Evolutionary conservation across 2,113 vertebrate species (phyloP), one percentile per base, ranked within the genome.

Genomic region (Centropus bengalensis): DNA sequence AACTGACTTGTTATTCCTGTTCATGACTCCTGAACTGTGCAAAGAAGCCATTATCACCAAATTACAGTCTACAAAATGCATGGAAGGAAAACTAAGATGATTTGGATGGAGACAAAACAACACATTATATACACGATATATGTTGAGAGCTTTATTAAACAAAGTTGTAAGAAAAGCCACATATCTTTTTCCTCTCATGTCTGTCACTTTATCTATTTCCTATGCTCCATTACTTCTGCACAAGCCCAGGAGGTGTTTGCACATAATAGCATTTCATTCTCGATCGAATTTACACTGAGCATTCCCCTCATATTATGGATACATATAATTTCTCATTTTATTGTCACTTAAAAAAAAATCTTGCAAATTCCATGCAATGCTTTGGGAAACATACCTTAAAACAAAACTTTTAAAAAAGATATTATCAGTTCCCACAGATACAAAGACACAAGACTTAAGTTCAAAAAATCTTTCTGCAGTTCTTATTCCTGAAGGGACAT

Each of bases 181-280:
- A 76, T 66, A 95, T 96, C 84, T 97, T 96, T 92, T 92, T 93
- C 93, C 67, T 95, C 88, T 96, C 96, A 91, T 94, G 64, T 75
- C 94, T 97, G 96, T 81, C 95, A 90, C 84, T 85, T 49, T 96
- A 96, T 94, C 91, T 98, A 81, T 96, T 97, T 96, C 92, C 85
- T 91, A 97, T 94, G 97, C 96, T 96, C 96, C 97, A 98, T 98
- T 97, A 98, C 94, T 36, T 88, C 95, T 94, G 89, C 82, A 96
- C 70, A 95, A 97, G 92, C 89, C 91, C 96, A 94, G 93, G 90
- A 97, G 93, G 97, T 97, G 86, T 93, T 97, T 96, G 95, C 92
- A 90, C 15, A 30, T 94, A 98, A 97, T 71, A 98, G 90, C 93
- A 94, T 97, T 98, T 97, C 93, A 96, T 96, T 98, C 80, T 86